A percentile compares a stretch with the other conserved stretches of the same genome.
Evolutionary conservation across 2,888 invertebrate species (phyloP).

Genomic region (Lasioglossum leucozonium): DNA sequence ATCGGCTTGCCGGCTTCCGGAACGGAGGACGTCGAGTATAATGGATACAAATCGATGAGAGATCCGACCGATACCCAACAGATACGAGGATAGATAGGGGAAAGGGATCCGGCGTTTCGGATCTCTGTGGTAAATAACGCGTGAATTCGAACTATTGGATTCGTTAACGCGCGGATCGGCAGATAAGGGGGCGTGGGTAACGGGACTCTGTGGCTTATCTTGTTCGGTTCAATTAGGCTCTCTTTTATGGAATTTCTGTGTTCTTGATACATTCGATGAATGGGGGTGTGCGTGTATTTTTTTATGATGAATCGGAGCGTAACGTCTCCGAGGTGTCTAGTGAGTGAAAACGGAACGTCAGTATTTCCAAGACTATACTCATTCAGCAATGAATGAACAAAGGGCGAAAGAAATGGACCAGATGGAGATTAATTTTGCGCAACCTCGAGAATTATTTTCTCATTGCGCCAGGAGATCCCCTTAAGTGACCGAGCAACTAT

Average conservation of each 20-base stretch:
- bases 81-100: slow-evolving; percentile 45
- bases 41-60: slow-evolving; percentile 65
- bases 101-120: neutral
- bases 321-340: no score
- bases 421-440: neutral
- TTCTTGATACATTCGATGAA: no score
- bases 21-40: slow-evolving; percentile 30
- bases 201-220: neutral
- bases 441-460: neutral
- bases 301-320: no score
- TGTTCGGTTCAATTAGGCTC: slow-evolving; percentile 11
- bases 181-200: slow-evolving; percentile 14
- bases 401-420: neutral
- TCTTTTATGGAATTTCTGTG: neutral
- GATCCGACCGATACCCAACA: slow-evolving; percentile 36
- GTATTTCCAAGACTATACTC: neutral
- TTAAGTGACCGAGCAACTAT: neutral
- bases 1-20: slow-evolving; percentile 39
- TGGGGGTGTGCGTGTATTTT: no score
- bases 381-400: neutral
- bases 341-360: no score
- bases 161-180: slow-evolving; percentile 33
- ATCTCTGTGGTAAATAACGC: slow-evolving; percentile 36
- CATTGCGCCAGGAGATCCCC: neutral
- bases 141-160: slow-evolving; percentile 34